Evolutionary conservation across 2,113 vertebrate species (phyloP), one percentile per base, ranked within the genome.

Genomic region (Ameiurus melas): DNA sequence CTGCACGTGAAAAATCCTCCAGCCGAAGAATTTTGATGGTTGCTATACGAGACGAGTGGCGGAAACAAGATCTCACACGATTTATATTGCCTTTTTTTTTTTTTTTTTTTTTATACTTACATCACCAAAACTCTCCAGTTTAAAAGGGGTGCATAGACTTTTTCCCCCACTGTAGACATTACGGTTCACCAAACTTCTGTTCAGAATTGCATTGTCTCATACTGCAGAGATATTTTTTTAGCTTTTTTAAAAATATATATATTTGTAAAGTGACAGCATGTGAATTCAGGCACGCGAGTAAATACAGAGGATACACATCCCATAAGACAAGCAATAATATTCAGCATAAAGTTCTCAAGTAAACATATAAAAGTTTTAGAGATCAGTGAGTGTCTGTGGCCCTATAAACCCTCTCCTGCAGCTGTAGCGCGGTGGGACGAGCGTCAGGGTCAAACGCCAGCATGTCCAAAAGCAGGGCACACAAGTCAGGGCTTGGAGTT

Each of bases 391-490:
- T 53, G 85, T 83, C 64, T 70, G 97, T 96, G 92, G 97, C 97
- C 66, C 93, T 92, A 92, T 92, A 92, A 94, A 98, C 96, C 89
- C 97, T 94, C 92, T 96, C 94, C 95, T 97, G 97, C 93, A 99
- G 97, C 96, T 97, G 97, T 89, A 96, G 94, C 51, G 98, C 97
- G 25, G 94, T 95, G 4, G 98, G 98, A 91, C 98, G 96, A 86
- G 96, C 95, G 83, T 97, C 97, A 0, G 98, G 98, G 94, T 99
- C 95, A 89, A 95, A 96, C 93, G 97, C 96, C 86, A 99, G 96
- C 98, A 99, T 99, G 94, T 99, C 97, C 93, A 96, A 96, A 92
- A 99, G 94, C 93, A 99, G 97, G 90, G 95, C 89, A 89, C 97
- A 97, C 93, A 96, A 94, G 64, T 96, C 96, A 75, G 97, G 96